Evolutionary conservation across 1,140 invertebrate species (phyloP), one percentile per base, ranked within the genome.

Genomic region (Oreohelix idahoensis): DNA sequence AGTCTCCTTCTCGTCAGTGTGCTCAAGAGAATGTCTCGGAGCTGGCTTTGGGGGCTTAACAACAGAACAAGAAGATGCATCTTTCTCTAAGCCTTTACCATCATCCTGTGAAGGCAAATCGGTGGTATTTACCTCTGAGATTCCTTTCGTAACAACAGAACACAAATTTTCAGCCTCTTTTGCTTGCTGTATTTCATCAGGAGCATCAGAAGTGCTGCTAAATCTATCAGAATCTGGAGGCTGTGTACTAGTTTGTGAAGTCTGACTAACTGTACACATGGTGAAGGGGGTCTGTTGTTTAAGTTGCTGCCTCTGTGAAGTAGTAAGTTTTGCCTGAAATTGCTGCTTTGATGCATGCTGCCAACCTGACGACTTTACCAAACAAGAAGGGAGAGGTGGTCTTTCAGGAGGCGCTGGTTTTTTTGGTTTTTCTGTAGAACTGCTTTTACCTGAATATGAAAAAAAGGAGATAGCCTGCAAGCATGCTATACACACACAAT

Each of bases 351-450:
- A 8, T 66, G 63, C 8, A 10, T 58, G 15, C 32, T 70, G 15
- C 15, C 32, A n/a, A 32, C 11, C 36, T 13, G 36, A 20, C 15
- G 58, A 58, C 49, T 51, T 81, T 63, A 38, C 45, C 38, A 29
- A 20, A 39, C 39, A 26, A 2, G 79, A n/a, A 20, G 70, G 70
- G 10, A n/a, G 39, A 8, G 66, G 42, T 2, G 79, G 66, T 35
- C 79, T 45, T 29, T 36, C n/a, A 29, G 76, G 45, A 20, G 79
- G 66, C 15, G 11, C 20, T 10, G 69, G 79, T 74, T 78, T 78
- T 1, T 63, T 49, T 35, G 13, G 4, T 32, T 42, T 75, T 2
- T 39, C 70, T 8, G 2, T 10, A 32, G 20, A 70, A 23, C 1
- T 38, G 10, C n/a, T 70, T 23, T 70, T n/a, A 75, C 36, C 42